Percentiles rank a stretch among this genome's conserved stretches.
Conservation (phyloP, 1,140 invertebrate genomes). For the Drosophila lowei region DNA sequence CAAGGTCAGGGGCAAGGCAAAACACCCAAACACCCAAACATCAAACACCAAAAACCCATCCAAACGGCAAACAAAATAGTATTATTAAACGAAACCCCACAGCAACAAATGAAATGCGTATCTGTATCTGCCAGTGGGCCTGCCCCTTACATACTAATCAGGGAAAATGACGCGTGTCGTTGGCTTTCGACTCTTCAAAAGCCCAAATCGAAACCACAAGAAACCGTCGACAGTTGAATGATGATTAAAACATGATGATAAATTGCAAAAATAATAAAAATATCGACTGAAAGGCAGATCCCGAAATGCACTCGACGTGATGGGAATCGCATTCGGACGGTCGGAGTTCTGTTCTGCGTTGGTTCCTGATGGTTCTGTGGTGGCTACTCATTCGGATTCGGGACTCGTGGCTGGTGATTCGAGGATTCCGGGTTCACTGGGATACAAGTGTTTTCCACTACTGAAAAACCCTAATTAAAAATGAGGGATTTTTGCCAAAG, state of each 20-base stretch:
- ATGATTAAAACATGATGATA: slow-evolving; percentile 27
- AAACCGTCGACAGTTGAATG: slow-evolving; percentile 14
- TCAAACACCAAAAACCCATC: slow-evolving; percentile 17
- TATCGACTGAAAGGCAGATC: slow-evolving; percentile 16
- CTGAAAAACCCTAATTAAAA: slow-evolving; percentile 9
- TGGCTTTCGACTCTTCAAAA: slow-evolving; percentile 45
- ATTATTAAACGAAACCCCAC: slow-evolving; percentile 8
- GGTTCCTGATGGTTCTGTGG: not conserved
- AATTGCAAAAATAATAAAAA: slow-evolving; percentile 15
- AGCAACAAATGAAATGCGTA: slow-evolving; percentile 10
- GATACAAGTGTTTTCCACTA: not conserved
- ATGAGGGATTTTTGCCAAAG: slow-evolving; percentile 4
- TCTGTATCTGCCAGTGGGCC: slow-evolving; percentile 10
- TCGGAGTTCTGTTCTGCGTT: slow-evolving; percentile 1
- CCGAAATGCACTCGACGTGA: slow-evolving; percentile 43
- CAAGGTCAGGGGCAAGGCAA: slow-evolving; percentile 45
- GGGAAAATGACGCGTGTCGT: slow-evolving; percentile 70
- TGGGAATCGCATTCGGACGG: slow-evolving; percentile 23
- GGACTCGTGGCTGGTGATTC: not conserved
- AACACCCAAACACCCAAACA: slow-evolving; percentile 16
- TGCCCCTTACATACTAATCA: slow-evolving; percentile 62
- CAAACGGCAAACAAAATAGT: slow-evolving; percentile 16
- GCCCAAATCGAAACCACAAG: slow-evolving; percentile 29
- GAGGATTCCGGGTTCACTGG: no score
- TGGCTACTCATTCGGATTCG: not conserved